phyloP scores from a whole-genome alignment of 2,888 invertebrate species.

The Ellobium chinense region DNA sequence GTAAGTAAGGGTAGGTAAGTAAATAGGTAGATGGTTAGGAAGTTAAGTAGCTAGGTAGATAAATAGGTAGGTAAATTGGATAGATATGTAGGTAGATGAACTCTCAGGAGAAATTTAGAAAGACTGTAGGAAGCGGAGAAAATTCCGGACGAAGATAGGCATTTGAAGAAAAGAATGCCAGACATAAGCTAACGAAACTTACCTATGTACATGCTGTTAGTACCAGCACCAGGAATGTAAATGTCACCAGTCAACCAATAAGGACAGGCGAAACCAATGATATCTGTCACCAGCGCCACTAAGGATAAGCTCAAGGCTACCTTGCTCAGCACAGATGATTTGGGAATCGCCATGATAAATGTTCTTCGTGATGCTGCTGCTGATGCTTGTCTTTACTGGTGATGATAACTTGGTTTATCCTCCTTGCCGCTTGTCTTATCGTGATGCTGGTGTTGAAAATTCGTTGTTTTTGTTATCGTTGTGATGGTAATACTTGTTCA shows the following conservation, averaged over 20 bases:
- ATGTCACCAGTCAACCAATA: constrained; percentile 1
- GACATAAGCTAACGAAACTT: background rate
- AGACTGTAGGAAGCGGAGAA: background rate
- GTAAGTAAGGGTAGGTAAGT: too few relatives aligned
- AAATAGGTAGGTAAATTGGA: too few relatives aligned
- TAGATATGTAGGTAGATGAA: too few relatives aligned
- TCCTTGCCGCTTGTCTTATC: too few relatives aligned
- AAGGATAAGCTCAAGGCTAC: background rate
- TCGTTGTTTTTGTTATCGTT: background rate
- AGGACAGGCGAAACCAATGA: background rate
- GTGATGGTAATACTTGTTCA: background rate
- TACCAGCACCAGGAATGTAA: background rate
- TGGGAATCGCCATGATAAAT: background rate
- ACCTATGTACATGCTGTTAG: background rate
- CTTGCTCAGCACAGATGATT: background rate
- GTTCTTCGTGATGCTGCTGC: background rate
- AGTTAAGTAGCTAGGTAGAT: too few relatives aligned
- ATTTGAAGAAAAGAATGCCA: background rate
- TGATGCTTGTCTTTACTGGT: background rate
- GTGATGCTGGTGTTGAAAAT: background rate
- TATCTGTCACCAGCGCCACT: background rate
- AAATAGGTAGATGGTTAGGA: too few relatives aligned
- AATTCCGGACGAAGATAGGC: background rate
- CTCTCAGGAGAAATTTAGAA: too few relatives aligned
- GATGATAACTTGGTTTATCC: too few relatives aligned